Base-by-base conservation (phyloP, 2,113 vertebrate species). In the Lepus americanus region DNA sequence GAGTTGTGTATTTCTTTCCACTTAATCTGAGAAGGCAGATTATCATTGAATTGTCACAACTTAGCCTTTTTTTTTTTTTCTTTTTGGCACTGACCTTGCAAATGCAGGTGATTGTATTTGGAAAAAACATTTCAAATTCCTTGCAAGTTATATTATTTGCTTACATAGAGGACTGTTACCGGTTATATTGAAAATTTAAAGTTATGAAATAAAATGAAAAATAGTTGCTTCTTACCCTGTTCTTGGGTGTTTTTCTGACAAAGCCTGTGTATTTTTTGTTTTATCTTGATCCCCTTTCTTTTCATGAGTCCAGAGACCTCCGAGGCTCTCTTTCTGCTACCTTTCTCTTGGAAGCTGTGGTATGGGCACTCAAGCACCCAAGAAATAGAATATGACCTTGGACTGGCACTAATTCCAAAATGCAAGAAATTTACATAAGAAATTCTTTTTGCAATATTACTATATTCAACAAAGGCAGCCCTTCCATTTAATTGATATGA, bases 11-110 rank as follows among this genome's bases (percentile, higher is more conserved):
- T 95, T 94, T 89, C 87, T 90, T 95, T 89, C 80, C 84, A 77
- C 76, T 92, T 90, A 78, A 94, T 92, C 77, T 87, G 91, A 94
- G 73, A 82, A 89, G 55, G 80, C 80, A 94, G 96, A 86, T 96
- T 96, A 96, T 11, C 83, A 76, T 53, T 89, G 79, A 94, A 79
- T 90, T 87, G 55, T 93, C 73, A 88, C 51, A 76, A 89, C 82
- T 84, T 95, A 72, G 84, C 49, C 87, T 88, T 67, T 33, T 44
- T 87, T 88, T 88, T 89, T 92, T 77, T 14, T 67, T 13, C 44
- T 44, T 44, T 44, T 44, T 44, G 44, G 44, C 55, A 53, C 53
- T 89, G 89, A 95, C 61, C 44, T 96, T 94, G 76, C 87, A 95
- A 95, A 94, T 53, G n/a, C 33, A 96, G 86, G 64, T 53, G 77